These are phyloP conservation scores for Aphidius gifuensis DNA, from an alignment of 1,140 invertebrate genomes.

Conservation along the genomic window DNA sequence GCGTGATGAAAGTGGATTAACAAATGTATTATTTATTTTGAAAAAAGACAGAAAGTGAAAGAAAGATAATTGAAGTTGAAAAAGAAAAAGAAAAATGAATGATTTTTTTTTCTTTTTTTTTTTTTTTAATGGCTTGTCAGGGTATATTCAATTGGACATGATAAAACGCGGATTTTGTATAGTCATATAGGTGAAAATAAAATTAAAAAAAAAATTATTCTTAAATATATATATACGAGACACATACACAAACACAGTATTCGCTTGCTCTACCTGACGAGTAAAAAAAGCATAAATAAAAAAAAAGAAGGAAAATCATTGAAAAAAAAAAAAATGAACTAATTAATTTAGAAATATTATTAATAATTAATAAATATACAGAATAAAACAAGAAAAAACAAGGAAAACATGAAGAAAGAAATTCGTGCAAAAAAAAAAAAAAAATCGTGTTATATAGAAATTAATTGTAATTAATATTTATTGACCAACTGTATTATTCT, in stretches of 20 bases:
- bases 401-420: neutral
- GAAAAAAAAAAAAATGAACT: neutral
- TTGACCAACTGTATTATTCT: constrained; percentile 50
- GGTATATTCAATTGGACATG: no score
- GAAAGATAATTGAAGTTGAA: neutral
- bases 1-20: neutral
- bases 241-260: constrained; percentile 6
- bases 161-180: no score
- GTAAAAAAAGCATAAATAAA: neutral
- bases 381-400: no score
- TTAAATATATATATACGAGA: neutral
- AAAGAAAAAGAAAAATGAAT: neutral
- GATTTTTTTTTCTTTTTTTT: neutral
- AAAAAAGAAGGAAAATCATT: neutral
- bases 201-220: constrained; percentile 13
- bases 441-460: constrained; percentile 9
- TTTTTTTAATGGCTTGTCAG: neutral
- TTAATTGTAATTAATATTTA: constrained; percentile 46
- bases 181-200: constrained; percentile 1
- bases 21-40: neutral
- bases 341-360: no score
- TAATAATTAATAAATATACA: no score
- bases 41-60: constrained; percentile 13
- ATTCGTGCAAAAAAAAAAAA: constrained; percentile 1
- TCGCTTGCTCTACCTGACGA: constrained; percentile 2